Evolutionary conservation across 2,797 vertebrate species (phyloP).

Genomic region (Anguilla obscura): DNA sequence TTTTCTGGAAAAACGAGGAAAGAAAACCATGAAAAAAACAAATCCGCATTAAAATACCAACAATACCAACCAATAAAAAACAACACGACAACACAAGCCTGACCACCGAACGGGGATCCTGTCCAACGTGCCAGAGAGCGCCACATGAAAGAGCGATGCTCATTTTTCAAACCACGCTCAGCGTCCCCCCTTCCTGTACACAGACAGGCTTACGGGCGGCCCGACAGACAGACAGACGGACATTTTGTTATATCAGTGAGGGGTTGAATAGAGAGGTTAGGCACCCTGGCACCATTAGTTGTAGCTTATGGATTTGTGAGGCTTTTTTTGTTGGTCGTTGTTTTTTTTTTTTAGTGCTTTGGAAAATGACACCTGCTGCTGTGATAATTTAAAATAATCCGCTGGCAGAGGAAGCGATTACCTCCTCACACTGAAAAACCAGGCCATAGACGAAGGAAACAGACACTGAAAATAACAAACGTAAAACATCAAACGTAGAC

Average conservation of each 20-base stretch:
- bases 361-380: slow-evolving; percentile 40
- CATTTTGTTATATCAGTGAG: neutral
- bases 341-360: slow-evolving; percentile 4
- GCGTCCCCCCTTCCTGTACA: too few species aligned
- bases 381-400: slow-evolving; percentile 38
- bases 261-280: neutral
- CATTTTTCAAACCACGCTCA: neutral
- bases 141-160: slow-evolving; percentile 1
- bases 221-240: too few species aligned
- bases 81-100: slow-evolving; percentile 13
- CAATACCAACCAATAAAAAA: slow-evolving; percentile 9
- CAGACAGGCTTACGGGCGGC: too few species aligned
- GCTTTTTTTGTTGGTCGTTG: neutral
- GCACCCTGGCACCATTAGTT: too few species aligned
- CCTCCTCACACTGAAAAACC: slow-evolving; percentile 28
- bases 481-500: too few species aligned
- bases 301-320: neutral
- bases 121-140: neutral
- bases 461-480: slow-evolving; percentile 11
- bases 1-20: slow-evolving; percentile 23
- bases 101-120: slow-evolving; percentile 10
- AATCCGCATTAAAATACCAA: slow-evolving; percentile 9
- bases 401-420: slow-evolving; percentile 11
- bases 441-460: slow-evolving; percentile 41
- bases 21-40: slow-evolving; percentile 31